phyloP scores from a whole-genome alignment of 1,140 invertebrate genomes.

The Bradynema listronoti region DNA sequence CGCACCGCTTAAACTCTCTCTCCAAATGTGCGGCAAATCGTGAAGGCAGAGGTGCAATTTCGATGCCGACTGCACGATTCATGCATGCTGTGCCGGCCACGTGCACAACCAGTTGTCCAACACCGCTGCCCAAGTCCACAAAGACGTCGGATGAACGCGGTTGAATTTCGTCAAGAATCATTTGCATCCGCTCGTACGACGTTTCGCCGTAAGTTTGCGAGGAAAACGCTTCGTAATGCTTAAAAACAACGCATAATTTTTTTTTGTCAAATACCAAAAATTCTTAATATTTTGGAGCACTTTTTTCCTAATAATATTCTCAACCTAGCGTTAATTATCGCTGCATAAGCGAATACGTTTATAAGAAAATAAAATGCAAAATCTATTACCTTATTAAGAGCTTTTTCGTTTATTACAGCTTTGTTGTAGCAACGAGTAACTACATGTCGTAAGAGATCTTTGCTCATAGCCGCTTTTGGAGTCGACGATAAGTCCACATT shows the following conservation, averaged over 20 bases:
- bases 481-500: constrained; percentile 4
- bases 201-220: constrained; percentile 56
- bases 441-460: constrained; percentile 31
- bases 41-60: constrained; percentile 44
- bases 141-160: constrained; percentile 45
- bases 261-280: no score
- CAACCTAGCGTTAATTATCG: no score
- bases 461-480: constrained; percentile 2
- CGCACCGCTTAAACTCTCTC: constrained; percentile 43
- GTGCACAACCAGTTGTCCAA: constrained; percentile 51
- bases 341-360: no score
- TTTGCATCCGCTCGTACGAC: constrained; percentile 42
- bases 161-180: constrained; percentile 48
- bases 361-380: no score
- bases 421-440: constrained; percentile 39
- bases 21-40: constrained; percentile 47
- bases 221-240: constrained; percentile 55
- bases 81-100: constrained; percentile 48
- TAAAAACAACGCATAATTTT: no score
- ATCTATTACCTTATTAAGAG: constrained; percentile 52
- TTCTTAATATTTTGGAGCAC: no score
- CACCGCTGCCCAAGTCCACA: constrained; percentile 50
- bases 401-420: constrained; percentile 44
- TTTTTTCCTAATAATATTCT: no score
- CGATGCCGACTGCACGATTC: constrained; percentile 48